A percentile compares a stretch with the other conserved stretches of the same genome.
phyloP scores from a whole-genome alignment of 2,888 invertebrate species.

The Thymelicus sylvestris region DNA sequence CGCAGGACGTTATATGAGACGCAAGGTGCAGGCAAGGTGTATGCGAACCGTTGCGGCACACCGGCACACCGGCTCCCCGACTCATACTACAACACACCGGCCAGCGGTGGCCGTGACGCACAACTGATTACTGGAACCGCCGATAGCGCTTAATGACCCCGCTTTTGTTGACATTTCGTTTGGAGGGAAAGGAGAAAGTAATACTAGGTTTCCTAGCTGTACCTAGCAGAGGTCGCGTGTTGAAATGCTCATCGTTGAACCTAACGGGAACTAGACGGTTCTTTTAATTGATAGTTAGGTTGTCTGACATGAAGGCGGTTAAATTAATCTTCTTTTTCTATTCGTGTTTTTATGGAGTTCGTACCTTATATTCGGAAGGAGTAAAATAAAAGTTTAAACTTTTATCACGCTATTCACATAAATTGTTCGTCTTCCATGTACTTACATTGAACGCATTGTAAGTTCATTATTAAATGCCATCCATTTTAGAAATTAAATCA shows the following conservation, averaged over 20 bases:
- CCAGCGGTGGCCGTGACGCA: conserved; percentile 53
- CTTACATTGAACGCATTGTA: too few species aligned
- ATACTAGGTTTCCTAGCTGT: background rate
- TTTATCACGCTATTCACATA: too few species aligned
- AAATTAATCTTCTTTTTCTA: too few species aligned
- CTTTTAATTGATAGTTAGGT: background rate
- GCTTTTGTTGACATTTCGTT: conserved; percentile 32
- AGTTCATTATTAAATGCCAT: too few species aligned
- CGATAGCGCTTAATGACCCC: conserved; percentile 34
- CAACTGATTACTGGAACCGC: conserved; percentile 73
- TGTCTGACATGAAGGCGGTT: too few species aligned
- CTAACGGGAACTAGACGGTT: background rate
- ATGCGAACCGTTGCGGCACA: conserved; percentile 66
- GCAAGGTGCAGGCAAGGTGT: conserved; percentile 83
- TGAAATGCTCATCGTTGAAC: background rate
- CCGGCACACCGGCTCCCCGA: conserved; percentile 42
- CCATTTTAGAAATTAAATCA: too few species aligned
- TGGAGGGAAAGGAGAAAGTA: conserved; percentile 23
- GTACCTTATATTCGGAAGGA: background rate
- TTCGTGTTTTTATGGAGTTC: too few species aligned
- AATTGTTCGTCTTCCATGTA: too few species aligned
- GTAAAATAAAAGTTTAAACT: background rate
- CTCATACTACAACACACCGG: too few species aligned
- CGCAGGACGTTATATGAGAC: conserved; percentile 59
- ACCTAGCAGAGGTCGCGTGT: conserved; percentile 3